Percentiles rank a stretch among this genome's conserved stretches.
Evolutionary conservation across 2,113 vertebrate genomes (phyloP).

Genomic region (Puma concolor): DNA sequence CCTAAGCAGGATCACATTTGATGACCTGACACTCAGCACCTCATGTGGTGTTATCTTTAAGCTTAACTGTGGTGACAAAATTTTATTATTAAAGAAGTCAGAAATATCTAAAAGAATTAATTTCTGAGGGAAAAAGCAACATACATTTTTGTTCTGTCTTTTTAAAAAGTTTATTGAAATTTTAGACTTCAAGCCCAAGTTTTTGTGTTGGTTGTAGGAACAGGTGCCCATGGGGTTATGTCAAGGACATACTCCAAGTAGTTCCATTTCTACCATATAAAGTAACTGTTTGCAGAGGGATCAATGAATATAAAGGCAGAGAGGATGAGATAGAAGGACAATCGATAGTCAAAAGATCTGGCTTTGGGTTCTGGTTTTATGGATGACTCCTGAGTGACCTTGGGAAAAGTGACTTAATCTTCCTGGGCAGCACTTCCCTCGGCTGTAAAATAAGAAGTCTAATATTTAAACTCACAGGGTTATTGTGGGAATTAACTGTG

Average conservation of each 20-base stretch:
- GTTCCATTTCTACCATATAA: background rate
- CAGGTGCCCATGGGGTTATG: background rate
- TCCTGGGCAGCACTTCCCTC: background rate
- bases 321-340: background rate
- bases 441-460: background rate
- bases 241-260: background rate
- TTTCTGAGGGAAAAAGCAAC: background rate
- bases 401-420: background rate
- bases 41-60: background rate
- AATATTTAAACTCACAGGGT: conserved; percentile 10
- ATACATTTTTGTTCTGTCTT: background rate
- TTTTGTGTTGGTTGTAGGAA: background rate
- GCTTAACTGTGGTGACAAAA: background rate
- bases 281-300: background rate
- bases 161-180: background rate
- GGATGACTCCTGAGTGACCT: background rate
- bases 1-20: background rate
- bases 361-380: background rate
- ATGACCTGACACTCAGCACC: background rate
- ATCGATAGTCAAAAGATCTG: background rate
- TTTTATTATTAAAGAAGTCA: background rate
- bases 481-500: background rate
- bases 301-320: background rate
- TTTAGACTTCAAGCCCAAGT: background rate
- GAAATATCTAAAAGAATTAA: conserved; percentile 10